These are phyloP conservation scores for Eupithecia centaureata DNA, from an alignment of 2,888 invertebrate species.

Conservation along the genomic window DNA sequence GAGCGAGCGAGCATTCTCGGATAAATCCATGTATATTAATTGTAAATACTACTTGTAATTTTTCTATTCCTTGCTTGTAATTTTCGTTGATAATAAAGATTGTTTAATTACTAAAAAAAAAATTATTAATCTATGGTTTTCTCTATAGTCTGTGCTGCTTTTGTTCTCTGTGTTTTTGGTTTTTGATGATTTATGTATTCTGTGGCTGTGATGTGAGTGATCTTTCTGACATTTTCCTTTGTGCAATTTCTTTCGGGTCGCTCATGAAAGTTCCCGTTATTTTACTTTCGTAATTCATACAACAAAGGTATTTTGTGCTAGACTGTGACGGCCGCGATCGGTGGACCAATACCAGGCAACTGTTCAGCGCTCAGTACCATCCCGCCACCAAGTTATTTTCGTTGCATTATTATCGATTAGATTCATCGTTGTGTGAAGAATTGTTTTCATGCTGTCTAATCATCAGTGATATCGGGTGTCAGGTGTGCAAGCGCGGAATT, in stretches of 20 bases:
- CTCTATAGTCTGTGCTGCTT: background rate
- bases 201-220: constrained; percentile 33
- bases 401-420: constrained; percentile 76
- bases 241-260: constrained; percentile 71
- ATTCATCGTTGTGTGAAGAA: constrained; percentile 63
- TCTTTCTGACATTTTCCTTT: constrained; percentile 73
- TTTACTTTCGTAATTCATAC: constrained; percentile 77
- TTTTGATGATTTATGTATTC: constrained; percentile 12
- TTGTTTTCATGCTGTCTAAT: constrained; percentile 77
- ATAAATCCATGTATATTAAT: too few species aligned
- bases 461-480: constrained; percentile 69
- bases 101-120: too few species aligned
- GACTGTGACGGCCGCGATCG: constrained; percentile 63
- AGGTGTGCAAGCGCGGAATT: constrained; percentile 70
- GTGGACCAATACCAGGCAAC: constrained; percentile 59
- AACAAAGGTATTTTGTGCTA: constrained; percentile 75
- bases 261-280: constrained; percentile 80
- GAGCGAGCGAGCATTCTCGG: too few species aligned
- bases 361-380: constrained; percentile 60
- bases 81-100: too few species aligned
- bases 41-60: too few species aligned
- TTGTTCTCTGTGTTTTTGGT: constrained; percentile 52
- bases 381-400: constrained; percentile 65
- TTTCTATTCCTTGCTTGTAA: too few species aligned
- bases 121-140: too few species aligned